Base-by-base conservation (phyloP, 2,797 vertebrate genomes). In the Xenops minutus region DNA sequence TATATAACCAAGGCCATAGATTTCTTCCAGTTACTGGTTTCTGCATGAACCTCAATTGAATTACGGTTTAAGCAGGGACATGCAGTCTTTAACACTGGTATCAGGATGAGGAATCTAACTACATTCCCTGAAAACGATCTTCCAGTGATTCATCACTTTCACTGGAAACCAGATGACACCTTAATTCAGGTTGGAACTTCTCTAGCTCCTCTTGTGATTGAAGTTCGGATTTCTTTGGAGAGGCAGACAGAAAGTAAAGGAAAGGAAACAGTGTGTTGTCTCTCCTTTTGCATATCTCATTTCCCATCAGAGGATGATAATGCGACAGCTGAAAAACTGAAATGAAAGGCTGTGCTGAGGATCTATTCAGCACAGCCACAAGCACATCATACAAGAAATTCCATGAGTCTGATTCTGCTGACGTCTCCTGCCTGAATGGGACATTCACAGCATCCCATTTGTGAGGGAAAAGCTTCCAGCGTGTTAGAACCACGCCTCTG, bases 1-100 rank as follows among this genome's bases (percentile, higher is more conserved):
- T 88, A 44, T 72, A 56, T 82, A 90, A 93, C 85, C 52, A 83
- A 82, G 69, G 85, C 95, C 82, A 93, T 95, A 93, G 91, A 94
- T 97, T 95, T 95, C 93, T 92, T 94, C 74, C 93, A 88, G 62
- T 97, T 92, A 81, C 73, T 94, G 82, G 77, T 95, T 97, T 93
- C 93, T 92, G 66, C 88, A 79, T 73, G 85, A 94, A 77, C 80
- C 85, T 92, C 94, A 88, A 72, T 24, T 94, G 89, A 92, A 77
- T 84, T 92, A 91, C 22, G 73, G 73, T 95, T 93, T 93, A 92
- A 88, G 67, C 77, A 61, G 88, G 44, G 83, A 88, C 80, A 43
- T 82, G 62, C 52, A 49, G 94, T 76, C 92, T 95, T 94, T 93
- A 92, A 92, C 94, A 91, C 63, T 10, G 55, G 82, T 76, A 85